A percentile compares a stretch with the other conserved stretches of the same genome.
phyloP scores from a whole-genome alignment of 2,113 vertebrate genomes.

The Leuciscus idus region DNA sequence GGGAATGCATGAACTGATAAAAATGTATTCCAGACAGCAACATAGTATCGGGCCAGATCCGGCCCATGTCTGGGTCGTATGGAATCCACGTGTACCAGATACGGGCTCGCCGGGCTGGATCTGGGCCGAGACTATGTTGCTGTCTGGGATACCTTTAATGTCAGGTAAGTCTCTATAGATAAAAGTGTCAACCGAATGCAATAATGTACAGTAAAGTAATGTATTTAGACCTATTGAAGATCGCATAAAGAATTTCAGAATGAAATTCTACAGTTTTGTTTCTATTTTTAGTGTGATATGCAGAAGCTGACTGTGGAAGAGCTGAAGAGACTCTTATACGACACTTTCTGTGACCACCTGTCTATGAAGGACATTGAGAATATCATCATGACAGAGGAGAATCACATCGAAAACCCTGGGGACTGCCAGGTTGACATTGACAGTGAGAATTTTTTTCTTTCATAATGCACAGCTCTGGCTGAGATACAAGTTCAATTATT shows the following conservation, averaged over 20 bases:
- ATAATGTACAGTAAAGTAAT: not conserved
- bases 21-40: not conserved
- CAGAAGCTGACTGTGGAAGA: constrained; percentile 97
- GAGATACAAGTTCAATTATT: not conserved
- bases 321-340: constrained; percentile 93
- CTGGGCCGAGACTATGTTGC: too few relatives aligned
- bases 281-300: constrained; percentile 89
- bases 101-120: too few relatives aligned
- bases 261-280: not conserved
- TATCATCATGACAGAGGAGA: constrained; percentile 99
- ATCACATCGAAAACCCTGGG: constrained; percentile 91
- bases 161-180: not conserved
- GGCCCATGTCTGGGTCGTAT: too few relatives aligned
- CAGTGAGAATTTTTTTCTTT: constrained; percentile 80
- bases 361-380: constrained; percentile 99
- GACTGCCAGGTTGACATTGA: constrained; percentile 95
- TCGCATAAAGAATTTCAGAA: not conserved
- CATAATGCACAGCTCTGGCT: not conserved
- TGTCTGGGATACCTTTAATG: not conserved
- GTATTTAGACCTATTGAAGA: not conserved
- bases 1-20: not conserved
- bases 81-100: too few relatives aligned
- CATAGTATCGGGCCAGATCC: too few relatives aligned
- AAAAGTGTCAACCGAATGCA: not conserved
- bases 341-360: constrained; percentile 97